Evolutionary conservation across 2,888 invertebrate genomes (phyloP), one percentile per base, ranked within the genome.

Genomic region (Malthinus seriepunctatus): DNA sequence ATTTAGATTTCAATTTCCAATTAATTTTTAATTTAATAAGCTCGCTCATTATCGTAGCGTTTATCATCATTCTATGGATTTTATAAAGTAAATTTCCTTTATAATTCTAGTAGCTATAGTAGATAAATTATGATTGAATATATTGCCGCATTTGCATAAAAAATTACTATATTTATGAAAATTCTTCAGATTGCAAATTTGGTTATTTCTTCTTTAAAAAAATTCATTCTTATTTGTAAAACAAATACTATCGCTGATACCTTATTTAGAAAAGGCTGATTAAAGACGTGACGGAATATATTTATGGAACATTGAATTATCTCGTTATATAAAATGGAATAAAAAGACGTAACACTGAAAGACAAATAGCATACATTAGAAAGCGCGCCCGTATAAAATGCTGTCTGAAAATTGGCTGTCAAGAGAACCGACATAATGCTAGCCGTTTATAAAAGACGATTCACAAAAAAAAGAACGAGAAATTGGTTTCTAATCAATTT

Each of bases 311-410:
- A 54, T 47, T 54, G 49, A 55, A 55, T 55, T 49, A 55, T 55
- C 49, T 31, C 34, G 49, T 55, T 55, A 55, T 42, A 55, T 49
- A 55, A 44, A 55, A 55, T 48, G 35, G 49, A 42, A 55, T 55
- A 49, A 55, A 55, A 55, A 49, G 53, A 49, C 55, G 55, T 44
- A 55, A 45, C 55, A 35, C 14, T 55, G 55, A 39, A 55, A 55
- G 55, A 55, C 55, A 55, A 55, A 55, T 55, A 55, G 48, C 55
- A 44, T 49, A 55, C 55, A 55, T 55, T 55, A 55, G 55, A 55
- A 55, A 55, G 55, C 55, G 55, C 49, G 49, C 55, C 55, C 55
- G 55, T 55, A 55, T 55, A 55, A 49, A 55, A 55, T 55, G 55
- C 55, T 49, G 55, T 44, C 49, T 55, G 42, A 49, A 55, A 55